Base-by-base conservation (phyloP, 2,113 vertebrate species). In the Hemicordylus capensis region DNA sequence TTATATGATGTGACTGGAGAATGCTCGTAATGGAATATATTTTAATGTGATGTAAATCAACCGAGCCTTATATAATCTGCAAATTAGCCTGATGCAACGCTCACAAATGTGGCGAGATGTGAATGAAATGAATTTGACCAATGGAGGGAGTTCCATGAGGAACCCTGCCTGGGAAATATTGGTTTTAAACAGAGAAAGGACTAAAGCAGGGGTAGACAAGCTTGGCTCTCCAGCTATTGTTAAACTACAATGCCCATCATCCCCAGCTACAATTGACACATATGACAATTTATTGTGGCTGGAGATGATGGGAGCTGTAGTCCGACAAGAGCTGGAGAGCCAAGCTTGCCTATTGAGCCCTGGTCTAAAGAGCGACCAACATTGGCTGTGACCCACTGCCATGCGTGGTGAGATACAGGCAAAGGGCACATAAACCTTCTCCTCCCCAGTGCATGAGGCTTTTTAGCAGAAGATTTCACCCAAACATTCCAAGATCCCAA, bases 11-110 rank as follows among this genome's bases (percentile, higher is more conserved):
- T 91, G 87, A 94, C 81, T 89, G 90, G 67, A 70, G 89, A 93
- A 91, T 85, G 48, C 19, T 93, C 69, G 76, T 87, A 93, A 92
- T 78, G 66, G 59, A 89, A 94, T 91, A 91, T 91, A 92, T 94
- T 84, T 76, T 76, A 91, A 85, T 89, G 79, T 48, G 66, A 64
- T 80, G 82, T 90, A 93, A 94, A 91, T 95, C 39, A 94, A 86
- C 90, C 87, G 81, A 37, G 84, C 77, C 88, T 54, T 89, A 85
- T 85, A 89, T 34, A 91, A 89, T 89, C 63, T 76, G 70, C 90
- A 90, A 90, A 87, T 94, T 91, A 85, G 58, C 83, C 84, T 88
- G 61, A 88, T 90, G 64, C 1, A 4, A 76, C 69, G 81, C 67
- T 88, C 76, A 88, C 51, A 88, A 93, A 61, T 83, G 51, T 79